Percentiles rank a stretch among this genome's conserved stretches.
Conservation (phyloP, 2,113 vertebrate species). For the Nanorana parkeri region DNA sequence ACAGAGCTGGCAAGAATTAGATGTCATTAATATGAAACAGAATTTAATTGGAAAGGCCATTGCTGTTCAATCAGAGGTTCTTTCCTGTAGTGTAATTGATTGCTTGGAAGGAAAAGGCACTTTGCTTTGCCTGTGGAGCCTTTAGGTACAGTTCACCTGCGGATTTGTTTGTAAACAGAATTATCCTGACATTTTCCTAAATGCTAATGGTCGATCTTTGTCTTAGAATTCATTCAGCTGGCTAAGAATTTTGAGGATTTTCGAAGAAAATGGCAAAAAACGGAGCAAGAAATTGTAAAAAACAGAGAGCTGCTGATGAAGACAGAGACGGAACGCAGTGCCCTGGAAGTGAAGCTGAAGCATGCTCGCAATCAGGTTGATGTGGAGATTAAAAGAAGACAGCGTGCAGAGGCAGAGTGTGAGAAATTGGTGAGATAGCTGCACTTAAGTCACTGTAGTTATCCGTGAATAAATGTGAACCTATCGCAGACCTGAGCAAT, state of each 20-base stretch:
- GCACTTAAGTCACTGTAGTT: too few relatives aligned
- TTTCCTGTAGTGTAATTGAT: constrained; percentile 43
- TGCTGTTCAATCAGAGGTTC: constrained; percentile 29
- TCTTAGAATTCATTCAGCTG: constrained; percentile 89
- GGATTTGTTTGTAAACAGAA: constrained; percentile 12
- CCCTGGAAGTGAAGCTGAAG: constrained; percentile 95
- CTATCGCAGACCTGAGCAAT: too few relatives aligned
- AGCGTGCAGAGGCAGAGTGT: constrained; percentile 90
- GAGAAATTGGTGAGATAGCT: constrained; percentile 85
- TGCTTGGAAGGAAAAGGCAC: neutral
- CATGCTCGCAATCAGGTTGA: constrained; percentile 98
- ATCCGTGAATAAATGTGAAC: too few relatives aligned
- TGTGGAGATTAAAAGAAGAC: constrained; percentile 92
- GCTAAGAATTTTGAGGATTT: constrained; percentile 89
- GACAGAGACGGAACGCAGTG: constrained; percentile 83
- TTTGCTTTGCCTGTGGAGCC: neutral
- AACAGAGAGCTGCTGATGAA: constrained; percentile 89
- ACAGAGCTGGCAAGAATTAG: constrained; percentile 56
- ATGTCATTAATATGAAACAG: constrained; percentile 57
- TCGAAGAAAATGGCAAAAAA: constrained; percentile 81
- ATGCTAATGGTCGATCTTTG: neutral
- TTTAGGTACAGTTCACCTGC: constrained; percentile 22
- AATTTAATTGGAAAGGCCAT: constrained; percentile 39
- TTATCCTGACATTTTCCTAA: constrained; percentile 8
- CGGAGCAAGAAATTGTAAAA: constrained; percentile 80